These are phyloP conservation scores for Vesta saturnalis DNA, from an alignment of 2,888 invertebrate genomes.

Conservation along the genomic window DNA sequence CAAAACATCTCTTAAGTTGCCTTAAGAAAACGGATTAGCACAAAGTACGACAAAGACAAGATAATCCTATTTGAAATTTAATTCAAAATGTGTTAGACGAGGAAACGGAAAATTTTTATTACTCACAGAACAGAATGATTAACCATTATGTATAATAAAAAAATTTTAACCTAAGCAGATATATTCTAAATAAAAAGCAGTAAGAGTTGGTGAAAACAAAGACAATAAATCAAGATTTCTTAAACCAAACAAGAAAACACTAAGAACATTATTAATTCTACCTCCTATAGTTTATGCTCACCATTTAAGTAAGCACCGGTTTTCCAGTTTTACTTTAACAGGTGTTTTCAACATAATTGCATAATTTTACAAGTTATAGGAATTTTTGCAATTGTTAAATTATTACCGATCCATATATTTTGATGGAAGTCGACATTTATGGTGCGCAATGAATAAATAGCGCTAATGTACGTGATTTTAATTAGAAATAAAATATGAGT, in stretches of 20 bases:
- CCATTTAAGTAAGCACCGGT: conserved; percentile 39
- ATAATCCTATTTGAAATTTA: too few species aligned
- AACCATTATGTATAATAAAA: too few species aligned
- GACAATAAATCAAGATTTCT: conserved; percentile 38
- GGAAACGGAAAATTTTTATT: too few species aligned
- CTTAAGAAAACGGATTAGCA: too few species aligned
- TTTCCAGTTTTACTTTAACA: conserved; percentile 30
- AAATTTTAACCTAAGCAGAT: too few species aligned
- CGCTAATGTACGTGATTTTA: background rate
- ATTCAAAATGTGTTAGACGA: too few species aligned
- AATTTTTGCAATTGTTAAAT: conserved; percentile 29
- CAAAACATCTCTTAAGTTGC: too few species aligned
- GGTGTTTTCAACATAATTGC: conserved; percentile 40
- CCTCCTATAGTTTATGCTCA: conserved; percentile 37
- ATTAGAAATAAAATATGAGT: background rate
- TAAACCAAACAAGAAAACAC: conserved; percentile 26
- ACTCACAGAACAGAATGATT: too few species aligned
- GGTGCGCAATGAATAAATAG: conserved; percentile 15
- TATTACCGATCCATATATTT: conserved; percentile 27
- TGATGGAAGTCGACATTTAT: conserved; percentile 25
- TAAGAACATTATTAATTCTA: conserved; percentile 40
- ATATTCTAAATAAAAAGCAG: too few species aligned
- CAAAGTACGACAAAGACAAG: too few species aligned
- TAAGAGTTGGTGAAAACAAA: conserved; percentile 16
- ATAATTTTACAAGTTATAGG: conserved; percentile 35